Evolutionary conservation across 1,140 invertebrate genomes (phyloP).

Genomic region (Micrasema longulum): DNA sequence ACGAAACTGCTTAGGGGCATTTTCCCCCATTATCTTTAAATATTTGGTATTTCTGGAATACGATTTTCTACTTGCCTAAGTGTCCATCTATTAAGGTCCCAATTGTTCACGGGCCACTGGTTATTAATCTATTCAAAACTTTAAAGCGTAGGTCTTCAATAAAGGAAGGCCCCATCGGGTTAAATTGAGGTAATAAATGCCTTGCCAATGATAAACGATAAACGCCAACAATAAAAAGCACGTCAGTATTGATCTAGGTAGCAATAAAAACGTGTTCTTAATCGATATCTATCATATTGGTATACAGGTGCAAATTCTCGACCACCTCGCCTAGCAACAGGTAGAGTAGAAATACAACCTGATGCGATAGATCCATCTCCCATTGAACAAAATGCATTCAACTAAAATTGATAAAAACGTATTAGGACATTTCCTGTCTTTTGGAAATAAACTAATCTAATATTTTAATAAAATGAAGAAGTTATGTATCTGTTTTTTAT

Average conservation of each 20-base stretch:
- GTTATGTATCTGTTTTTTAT: no score
- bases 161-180: slow-evolving; percentile 33
- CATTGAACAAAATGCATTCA: no score
- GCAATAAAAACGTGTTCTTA: slow-evolving; percentile 40
- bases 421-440: no score
- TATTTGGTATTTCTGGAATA: no score
- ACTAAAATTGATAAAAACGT: no score
- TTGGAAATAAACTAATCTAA: no score
- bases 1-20: no score
- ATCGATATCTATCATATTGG: slow-evolving; percentile 25
- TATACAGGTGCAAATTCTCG: slow-evolving; percentile 31
- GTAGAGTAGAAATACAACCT: no score
- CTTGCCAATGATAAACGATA: slow-evolving; percentile 36
- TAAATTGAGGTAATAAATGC: slow-evolving; percentile 40
- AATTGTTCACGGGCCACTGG: slow-evolving; percentile 21
- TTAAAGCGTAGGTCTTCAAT: slow-evolving; percentile 19
- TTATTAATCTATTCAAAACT: slow-evolving; percentile 34
- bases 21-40: no score
- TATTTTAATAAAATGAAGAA: no score
- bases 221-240: slow-evolving; percentile 37
- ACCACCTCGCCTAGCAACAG: slow-evolving; percentile 10
- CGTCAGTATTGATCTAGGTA: slow-evolving; percentile 28
- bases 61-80: no score
- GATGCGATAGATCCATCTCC: no score
- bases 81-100: background rate